These are phyloP conservation scores for Reinhardtius hippoglossoides DNA, from an alignment of 2,113 vertebrate species.

Conservation along the genomic window DNA sequence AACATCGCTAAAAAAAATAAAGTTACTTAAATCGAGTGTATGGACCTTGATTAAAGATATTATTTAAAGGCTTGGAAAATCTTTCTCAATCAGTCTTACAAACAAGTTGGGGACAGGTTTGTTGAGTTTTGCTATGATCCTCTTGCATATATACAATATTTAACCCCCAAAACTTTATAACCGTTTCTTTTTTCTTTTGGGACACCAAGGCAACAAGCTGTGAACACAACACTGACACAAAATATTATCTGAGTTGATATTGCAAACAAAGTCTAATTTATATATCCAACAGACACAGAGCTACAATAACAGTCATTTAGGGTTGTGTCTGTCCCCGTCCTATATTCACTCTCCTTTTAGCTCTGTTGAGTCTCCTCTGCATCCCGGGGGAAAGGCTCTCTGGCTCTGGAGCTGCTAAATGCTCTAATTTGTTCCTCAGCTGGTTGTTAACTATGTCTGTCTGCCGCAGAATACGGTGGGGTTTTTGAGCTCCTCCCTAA, in stretches of 20 bases:
- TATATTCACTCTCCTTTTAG: background rate
- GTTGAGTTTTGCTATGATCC: too few relatives aligned
- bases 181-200: too few relatives aligned
- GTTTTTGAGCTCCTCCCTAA: background rate
- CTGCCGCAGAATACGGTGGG: background rate
- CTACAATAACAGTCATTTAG: background rate
- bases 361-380: background rate
- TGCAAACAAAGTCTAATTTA: background rate
- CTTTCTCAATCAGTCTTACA: too few relatives aligned
- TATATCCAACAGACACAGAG: background rate
- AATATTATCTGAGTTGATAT: background rate
- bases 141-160: too few relatives aligned
- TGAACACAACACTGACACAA: background rate
- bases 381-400: background rate
- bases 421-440: background rate
- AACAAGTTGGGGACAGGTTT: too few relatives aligned
- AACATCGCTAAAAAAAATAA: background rate
- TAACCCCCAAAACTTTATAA: too few relatives aligned
- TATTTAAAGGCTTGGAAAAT: too few relatives aligned
- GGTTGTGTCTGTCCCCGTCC: background rate
- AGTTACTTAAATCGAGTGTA: too few relatives aligned
- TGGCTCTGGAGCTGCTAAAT: slow-evolving; percentile 5
- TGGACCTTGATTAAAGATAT: too few relatives aligned
- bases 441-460: background rate
- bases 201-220: background rate